Base-by-base conservation (phyloP, 2,113 vertebrate species). In the Leptocoma aspasia region DNA sequence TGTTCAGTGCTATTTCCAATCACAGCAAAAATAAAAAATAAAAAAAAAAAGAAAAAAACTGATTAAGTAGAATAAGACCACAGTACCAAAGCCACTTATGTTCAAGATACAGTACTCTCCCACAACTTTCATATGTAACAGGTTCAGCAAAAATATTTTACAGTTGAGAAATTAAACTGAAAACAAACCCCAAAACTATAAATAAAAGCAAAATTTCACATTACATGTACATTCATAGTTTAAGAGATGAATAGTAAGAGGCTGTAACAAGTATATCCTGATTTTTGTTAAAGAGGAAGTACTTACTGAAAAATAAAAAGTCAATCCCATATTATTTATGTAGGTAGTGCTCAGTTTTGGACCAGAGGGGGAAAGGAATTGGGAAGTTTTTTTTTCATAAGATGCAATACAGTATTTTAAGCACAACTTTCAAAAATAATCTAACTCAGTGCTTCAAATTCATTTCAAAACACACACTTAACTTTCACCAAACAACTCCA, bases 181-280 rank as follows among this genome's bases (percentile, higher is more conserved):
- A 96, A 90, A 88, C 68, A 89, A 92, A 97, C 35, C 64, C 81
- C 82, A 39, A 89, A 93, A 95, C 96, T 95, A 96, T 96, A 97
- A 97, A 97, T 97, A 97, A 90, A 97, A 96, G 78, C 83, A 89
- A 94, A 97, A 95, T 96, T 98, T 98, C 97, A 98, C 97, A 97
- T 97, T 97, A 96, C 93, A 97, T 85, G 92, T 97, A 97, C 95
- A 95, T 96, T 96, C 92, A 95, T 97, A 96, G 91, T 93, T 96
- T 90, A 95, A 96, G 95, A 96, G 94, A 97, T 96, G 96, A 95
- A 84, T 35, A 91, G 79, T 11, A 97, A 75, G 83, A 95, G 83
- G 92, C 89, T 92, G 88, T 92, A 96, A 96, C 92, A 91, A 71
- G 60, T 86, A 92, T 65, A 94, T 97, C 83, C 91, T 76, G 80